Percentiles rank a stretch among this genome's conserved stretches.
Conservation (phyloP, 2,888 invertebrate genomes). For the Cyrtodaria siliqua region DNA sequence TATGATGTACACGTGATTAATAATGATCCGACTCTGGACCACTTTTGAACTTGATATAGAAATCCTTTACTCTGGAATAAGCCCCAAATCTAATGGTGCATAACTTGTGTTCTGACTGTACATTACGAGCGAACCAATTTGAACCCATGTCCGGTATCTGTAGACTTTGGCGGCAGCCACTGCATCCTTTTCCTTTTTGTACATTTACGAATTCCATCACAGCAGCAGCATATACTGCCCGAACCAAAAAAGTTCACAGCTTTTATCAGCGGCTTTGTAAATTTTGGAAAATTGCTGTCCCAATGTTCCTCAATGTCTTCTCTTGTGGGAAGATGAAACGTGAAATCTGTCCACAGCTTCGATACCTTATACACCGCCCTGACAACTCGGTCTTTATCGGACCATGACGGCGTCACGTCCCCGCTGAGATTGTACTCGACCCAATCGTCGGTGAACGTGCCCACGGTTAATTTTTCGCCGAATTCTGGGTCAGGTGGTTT, state of each 20-base stretch:
- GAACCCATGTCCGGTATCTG: conserved; percentile 85
- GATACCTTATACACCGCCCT: conserved; percentile 81
- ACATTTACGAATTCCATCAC: conserved; percentile 77
- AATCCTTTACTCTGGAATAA: no score
- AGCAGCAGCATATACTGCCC: conserved; percentile 78
- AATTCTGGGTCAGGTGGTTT: conserved; percentile 69
- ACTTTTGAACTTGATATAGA: no score
- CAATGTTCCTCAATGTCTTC: conserved; percentile 83
- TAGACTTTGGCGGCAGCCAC: conserved; percentile 82
- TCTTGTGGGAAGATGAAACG: conserved; percentile 82
- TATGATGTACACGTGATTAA: no score
- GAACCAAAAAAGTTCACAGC: conserved; percentile 77
- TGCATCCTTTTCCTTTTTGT: conserved; percentile 80
- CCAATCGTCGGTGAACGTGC: conserved; percentile 83
- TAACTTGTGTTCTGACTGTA: no score
- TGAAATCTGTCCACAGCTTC: conserved; percentile 82
- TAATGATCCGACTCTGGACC: no score
- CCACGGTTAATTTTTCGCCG: conserved; percentile 70
- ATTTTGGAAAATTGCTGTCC: conserved; percentile 81
- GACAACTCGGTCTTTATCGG: conserved; percentile 71
- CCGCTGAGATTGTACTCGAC: conserved; percentile 79
- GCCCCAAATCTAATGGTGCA: no score
- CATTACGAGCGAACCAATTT: conserved; percentile 77
- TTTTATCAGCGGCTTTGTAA: conserved; percentile 78
- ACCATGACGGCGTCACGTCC: conserved; percentile 74